phyloP scores from a whole-genome alignment of 2,113 vertebrate genomes.

The Paraplagusia blochii region DNA sequence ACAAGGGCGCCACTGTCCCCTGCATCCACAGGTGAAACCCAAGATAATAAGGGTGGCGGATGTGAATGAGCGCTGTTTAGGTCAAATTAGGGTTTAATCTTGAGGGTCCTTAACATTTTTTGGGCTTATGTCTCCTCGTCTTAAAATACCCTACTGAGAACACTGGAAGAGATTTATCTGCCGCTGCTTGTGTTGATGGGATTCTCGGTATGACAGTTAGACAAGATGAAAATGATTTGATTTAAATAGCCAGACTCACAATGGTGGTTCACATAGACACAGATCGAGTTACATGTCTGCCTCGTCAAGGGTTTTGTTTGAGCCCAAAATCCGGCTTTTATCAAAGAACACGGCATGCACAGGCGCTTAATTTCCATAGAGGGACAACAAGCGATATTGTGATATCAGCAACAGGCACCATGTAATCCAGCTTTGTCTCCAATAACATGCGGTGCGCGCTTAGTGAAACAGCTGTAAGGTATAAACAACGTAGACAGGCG shows the following conservation, averaged over 20 bases:
- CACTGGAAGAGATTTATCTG: constrained; percentile 36
- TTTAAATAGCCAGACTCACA: constrained; percentile 47
- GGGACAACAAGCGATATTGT: constrained; percentile 54
- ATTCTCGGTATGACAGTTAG: constrained; percentile 32
- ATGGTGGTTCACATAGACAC: constrained; percentile 45
- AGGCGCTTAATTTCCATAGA: constrained; percentile 63
- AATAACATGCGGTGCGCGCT: constrained; percentile 51
- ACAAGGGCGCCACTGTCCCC: constrained; percentile 70
- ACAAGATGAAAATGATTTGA: constrained; percentile 40
- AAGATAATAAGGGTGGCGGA: constrained; percentile 46
- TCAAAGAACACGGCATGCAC: constrained; percentile 57
- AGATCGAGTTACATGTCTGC: constrained; percentile 58
- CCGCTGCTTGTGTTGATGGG: constrained; percentile 43
- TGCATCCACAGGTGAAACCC: constrained; percentile 61
- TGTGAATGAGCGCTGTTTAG: constrained; percentile 45
- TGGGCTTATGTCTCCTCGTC: constrained; percentile 42
- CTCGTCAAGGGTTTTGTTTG: constrained; percentile 41
- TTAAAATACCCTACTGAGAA: constrained; percentile 43
- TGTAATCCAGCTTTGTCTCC: constrained; percentile 68
- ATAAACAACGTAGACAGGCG: constrained; percentile 54
- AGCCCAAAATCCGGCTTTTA: constrained; percentile 54
- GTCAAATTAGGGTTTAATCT: constrained; percentile 54
- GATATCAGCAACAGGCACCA: constrained; percentile 60
- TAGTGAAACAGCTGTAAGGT: constrained; percentile 59
- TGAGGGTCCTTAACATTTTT: constrained; percentile 43